These are phyloP conservation scores for Tetropium fuscum DNA, from an alignment of 2,888 invertebrate species.

Conservation along the genomic window DNA sequence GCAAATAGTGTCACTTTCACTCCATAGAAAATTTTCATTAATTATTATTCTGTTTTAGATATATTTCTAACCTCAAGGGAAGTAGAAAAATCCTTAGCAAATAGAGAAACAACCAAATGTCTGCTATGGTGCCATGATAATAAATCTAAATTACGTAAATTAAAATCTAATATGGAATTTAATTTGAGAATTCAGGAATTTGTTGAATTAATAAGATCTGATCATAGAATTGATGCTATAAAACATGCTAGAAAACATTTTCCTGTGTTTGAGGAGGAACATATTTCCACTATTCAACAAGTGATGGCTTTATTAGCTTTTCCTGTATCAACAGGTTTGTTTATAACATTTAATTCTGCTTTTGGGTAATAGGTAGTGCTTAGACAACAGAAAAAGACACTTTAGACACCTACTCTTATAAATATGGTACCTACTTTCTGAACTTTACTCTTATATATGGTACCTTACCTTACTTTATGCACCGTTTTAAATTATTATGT, in stretches of 20 bases:
- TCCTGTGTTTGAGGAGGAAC: conserved; percentile 87
- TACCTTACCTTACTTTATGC: no score
- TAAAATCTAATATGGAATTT: conserved; percentile 96
- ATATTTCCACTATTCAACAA: conserved; percentile 88
- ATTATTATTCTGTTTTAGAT: no score
- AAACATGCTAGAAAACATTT: conserved; percentile 95
- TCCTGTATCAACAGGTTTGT: conserved; percentile 80
- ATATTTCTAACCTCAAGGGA: conserved; percentile 86
- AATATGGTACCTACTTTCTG: no score
- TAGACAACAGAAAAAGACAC: no score
- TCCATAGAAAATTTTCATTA: no score
- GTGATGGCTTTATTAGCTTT: conserved; percentile 97
- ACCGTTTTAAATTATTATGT: no score
- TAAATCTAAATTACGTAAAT: conserved; percentile 92
- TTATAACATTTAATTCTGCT: no score
- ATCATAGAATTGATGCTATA: conserved; percentile 91
- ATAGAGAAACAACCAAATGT: conserved; percentile 88
- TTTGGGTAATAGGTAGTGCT: no score
- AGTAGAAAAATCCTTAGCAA: conserved; percentile 87
- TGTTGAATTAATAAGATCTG: conserved; percentile 91
- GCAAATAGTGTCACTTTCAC: no score
- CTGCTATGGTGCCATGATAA: conserved; percentile 97
- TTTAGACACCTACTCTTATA: no score
- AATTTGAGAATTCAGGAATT: conserved; percentile 94
- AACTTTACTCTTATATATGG: no score